These are phyloP conservation scores for Acanthoscelides obtectus DNA, from an alignment of 2,888 invertebrate genomes.

Conservation along the genomic window DNA sequence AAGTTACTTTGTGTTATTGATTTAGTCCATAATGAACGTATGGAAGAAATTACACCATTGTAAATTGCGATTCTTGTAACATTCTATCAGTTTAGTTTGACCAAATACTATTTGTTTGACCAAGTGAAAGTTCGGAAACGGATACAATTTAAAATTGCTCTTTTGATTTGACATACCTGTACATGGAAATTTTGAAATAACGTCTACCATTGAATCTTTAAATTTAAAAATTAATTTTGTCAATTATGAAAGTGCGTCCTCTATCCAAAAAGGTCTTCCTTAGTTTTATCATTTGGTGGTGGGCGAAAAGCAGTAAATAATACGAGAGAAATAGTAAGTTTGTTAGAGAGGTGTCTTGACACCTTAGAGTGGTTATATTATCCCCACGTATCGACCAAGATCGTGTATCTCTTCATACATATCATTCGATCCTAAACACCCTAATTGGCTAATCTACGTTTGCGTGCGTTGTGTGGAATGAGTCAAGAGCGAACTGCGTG, in stretches of 20 bases:
- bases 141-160: no score
- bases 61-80: no score
- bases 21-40: no score
- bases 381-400: neutral
- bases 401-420: conserved; percentile 20
- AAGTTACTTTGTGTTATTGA: no score
- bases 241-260: neutral
- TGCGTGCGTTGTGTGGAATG: conserved; percentile 29
- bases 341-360: neutral
- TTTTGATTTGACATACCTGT: no score
- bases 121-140: no score
- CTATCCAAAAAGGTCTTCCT: neutral
- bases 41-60: no score
- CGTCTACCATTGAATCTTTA: no score
- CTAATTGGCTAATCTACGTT: conserved; percentile 30
- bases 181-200: no score
- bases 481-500: conserved; percentile 20
- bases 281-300: neutral
- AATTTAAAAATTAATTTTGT: neutral
- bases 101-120: no score
- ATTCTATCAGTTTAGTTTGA: no score
- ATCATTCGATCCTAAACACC: conserved; percentile 36
- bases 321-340: neutral
- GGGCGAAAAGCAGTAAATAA: neutral
- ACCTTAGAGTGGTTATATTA: neutral